Evolutionary conservation across 2,797 vertebrate genomes (phyloP).

Genomic region (Sebastes nivosus): DNA sequence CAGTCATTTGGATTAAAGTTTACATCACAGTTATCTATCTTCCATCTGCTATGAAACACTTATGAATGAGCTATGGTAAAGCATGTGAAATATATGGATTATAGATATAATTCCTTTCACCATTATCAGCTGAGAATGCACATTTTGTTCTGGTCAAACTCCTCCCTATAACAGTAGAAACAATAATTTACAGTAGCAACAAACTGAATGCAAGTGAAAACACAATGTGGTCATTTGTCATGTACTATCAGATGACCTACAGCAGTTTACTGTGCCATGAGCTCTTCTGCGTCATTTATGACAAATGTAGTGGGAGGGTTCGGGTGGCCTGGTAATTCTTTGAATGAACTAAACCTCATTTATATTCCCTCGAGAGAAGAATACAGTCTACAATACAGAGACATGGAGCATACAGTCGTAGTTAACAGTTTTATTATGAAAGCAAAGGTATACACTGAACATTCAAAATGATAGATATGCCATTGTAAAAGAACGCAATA

Average conservation of each 20-base stretch:
- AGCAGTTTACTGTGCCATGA: conserved; percentile 35
- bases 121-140: not conserved
- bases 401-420: not conserved
- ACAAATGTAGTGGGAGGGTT: conserved; percentile 64
- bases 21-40: not conserved
- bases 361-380: conserved; percentile 26
- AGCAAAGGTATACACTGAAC: not conserved
- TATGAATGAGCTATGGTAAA: not conserved
- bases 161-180: conserved; percentile 48
- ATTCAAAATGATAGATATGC: not conserved
- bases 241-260: conserved; percentile 56
- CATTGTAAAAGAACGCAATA: conserved; percentile 17
- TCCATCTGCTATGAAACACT: not conserved
- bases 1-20: not conserved
- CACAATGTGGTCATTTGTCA: conserved; percentile 61
- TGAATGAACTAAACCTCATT: conserved; percentile 72
- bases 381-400: not conserved
- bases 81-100: not conserved
- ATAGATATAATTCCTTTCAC: not conserved
- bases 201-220: conserved; percentile 43
- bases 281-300: conserved; percentile 63
- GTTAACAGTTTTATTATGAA: conserved; percentile 42
- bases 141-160: conserved; percentile 21
- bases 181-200: conserved; percentile 60
- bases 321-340: conserved; percentile 61